Evolutionary conservation across 2,797 vertebrate species (phyloP), one percentile per base, ranked within the genome.

Genomic region (Geotrypetes seraphini): DNA sequence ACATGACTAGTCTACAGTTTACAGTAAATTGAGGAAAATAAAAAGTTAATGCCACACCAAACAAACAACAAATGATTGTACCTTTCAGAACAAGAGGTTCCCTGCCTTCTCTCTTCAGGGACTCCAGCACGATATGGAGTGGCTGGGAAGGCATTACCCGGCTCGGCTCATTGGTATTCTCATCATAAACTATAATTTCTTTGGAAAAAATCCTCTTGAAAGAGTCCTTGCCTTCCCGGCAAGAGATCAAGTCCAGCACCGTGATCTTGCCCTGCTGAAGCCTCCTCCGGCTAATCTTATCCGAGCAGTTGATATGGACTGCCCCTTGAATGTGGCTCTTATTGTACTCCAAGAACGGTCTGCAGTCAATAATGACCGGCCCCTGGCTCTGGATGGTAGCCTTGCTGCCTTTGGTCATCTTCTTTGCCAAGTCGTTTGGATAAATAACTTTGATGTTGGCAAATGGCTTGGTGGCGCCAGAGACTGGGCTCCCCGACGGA

Each of bases 211-310:
- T 91, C 75, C 91, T 92, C 77, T 91, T 91, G 63, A 89, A 93
- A 36, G 93, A 91, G 79, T 97, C 94, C 69, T 92, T 93, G 78
- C 87, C 90, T 71, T 95, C 81, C 9, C 87, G 78, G 68, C 92
- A 93, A 60, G 92, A 98, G 72, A 98, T 91, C 76, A 99, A 86
- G 79, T 99, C 95, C 71, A 99, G 73, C 51, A 98, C 93, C 0
- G 95, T 97, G 79, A 99, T 94, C 71, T 97, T 99, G 70, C 96
- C 96, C 69, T 99, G 96, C 76, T 99, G 95, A 21, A 99, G 84
- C 50, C 94, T 75, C 23, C 96, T 75, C 24, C 95, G 83, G 75
- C 96, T 99, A 78, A 99, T 98, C 76, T 96, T 98, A 64, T 99
- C 95, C 0, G 95, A 91, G 62, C 96, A 99, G 78, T 96, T 97